These are phyloP conservation scores for Sebastes steindachneri DNA, from an alignment of 2,797 vertebrate species.

Conservation along the genomic window DNA sequence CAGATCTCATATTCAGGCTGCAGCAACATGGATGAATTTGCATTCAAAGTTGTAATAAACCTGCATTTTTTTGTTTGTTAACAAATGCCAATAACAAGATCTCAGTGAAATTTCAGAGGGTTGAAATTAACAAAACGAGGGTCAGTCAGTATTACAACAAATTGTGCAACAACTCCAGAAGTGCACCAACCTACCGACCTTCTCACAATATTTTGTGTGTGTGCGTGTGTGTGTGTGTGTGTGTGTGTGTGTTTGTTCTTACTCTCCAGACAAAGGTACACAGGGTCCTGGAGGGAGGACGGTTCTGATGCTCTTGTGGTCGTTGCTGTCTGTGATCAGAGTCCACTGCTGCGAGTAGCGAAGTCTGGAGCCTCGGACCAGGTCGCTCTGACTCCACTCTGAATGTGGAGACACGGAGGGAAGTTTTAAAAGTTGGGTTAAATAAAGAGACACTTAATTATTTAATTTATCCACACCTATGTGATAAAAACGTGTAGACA, in stretches of 20 bases:
- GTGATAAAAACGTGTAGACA: background rate
- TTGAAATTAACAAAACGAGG: background rate
- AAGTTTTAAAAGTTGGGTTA: background rate
- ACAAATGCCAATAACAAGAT: background rate
- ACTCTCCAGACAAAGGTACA: slow-evolving; percentile 72
- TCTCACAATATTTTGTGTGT: background rate
- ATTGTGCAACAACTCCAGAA: too few relatives aligned
- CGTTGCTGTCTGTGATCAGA: slow-evolving; percentile 59
- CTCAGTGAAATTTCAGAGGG: background rate
- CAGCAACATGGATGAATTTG: background rate
- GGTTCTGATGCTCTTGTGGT: slow-evolving; percentile 49
- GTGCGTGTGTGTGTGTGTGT: background rate
- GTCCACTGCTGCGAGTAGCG: slow-evolving; percentile 79
- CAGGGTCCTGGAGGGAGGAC: slow-evolving; percentile 64
- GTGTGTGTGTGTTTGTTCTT: background rate
- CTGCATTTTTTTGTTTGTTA: background rate
- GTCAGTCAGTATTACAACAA: background rate
- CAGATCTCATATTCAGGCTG: background rate
- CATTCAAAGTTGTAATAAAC: background rate
- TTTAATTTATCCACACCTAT: background rate
- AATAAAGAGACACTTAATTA: background rate
- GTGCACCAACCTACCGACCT: background rate
- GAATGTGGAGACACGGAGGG: background rate
- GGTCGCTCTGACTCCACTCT: slow-evolving; percentile 84
- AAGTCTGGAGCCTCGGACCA: slow-evolving; percentile 70